Percentiles rank a stretch among this genome's conserved stretches.
phyloP scores from a whole-genome alignment of 2,797 vertebrate genomes.

The Lepilemur ruficaudatus region DNA sequence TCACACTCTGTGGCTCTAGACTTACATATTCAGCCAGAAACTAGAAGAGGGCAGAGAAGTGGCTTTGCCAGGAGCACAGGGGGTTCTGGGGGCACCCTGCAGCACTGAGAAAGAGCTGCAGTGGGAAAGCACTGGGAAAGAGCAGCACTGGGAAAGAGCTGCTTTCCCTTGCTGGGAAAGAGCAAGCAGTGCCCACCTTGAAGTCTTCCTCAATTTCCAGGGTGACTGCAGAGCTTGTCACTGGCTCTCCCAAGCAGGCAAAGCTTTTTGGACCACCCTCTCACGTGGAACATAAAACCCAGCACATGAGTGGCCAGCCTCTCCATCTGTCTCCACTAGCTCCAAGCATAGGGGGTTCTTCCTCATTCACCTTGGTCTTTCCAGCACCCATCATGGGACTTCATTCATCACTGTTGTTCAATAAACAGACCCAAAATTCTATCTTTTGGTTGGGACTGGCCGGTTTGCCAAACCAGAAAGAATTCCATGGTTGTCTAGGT shows the following conservation, averaged over 20 bases:
- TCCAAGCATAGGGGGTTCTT: neutral
- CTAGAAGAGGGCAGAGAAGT: neutral
- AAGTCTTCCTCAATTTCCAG: neutral
- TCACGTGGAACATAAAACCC: neutral
- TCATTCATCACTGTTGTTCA: neutral
- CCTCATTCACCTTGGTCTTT: neutral
- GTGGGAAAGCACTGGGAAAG: no score
- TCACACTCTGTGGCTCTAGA: no score
- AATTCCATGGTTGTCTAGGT: neutral
- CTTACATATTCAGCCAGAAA: no score
- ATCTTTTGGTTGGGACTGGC: neutral
- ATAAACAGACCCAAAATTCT: neutral
- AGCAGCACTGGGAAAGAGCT: no score
- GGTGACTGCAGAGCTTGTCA: neutral
- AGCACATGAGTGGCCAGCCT: neutral
- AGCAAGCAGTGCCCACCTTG: neutral
- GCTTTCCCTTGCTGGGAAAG: neutral
- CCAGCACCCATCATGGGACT: neutral
- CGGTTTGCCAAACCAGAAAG: neutral
- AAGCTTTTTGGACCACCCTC: neutral
- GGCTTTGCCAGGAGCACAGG: neutral
- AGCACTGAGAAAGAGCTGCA: no score
- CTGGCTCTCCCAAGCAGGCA: no score
- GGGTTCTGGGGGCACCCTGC: neutral
- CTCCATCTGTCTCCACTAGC: neutral